Conservation (phyloP, 2,113 vertebrate genomes). For the Oplegnathus fasciatus region DNA sequence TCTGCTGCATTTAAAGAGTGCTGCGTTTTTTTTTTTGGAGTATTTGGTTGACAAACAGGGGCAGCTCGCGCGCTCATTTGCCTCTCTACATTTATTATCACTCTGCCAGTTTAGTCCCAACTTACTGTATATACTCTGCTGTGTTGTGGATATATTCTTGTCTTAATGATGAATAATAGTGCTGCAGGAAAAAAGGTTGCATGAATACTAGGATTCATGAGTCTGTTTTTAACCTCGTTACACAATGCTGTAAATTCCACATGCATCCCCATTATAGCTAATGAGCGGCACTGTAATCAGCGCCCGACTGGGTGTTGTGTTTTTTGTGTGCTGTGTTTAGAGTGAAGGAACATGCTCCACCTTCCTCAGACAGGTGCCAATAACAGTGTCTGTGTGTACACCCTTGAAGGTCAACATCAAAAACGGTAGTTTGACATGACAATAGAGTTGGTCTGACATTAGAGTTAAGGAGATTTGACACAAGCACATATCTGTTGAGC, state of each 20-base stretch:
- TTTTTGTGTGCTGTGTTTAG: constrained; percentile 36
- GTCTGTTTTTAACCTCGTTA: constrained; percentile 76
- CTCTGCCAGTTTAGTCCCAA: constrained; percentile 53
- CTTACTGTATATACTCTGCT: constrained; percentile 38
- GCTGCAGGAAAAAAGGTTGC: constrained; percentile 43
- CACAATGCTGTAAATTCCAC: constrained; percentile 71
- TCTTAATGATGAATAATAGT: constrained; percentile 78
- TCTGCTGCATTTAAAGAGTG: constrained; percentile 57
- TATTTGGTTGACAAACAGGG: constrained; percentile 56
- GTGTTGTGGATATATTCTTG: constrained; percentile 57
- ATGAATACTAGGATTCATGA: constrained; percentile 65
- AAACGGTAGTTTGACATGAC: constrained; percentile 58
- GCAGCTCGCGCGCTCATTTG: constrained; percentile 51
- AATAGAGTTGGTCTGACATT: constrained; percentile 33
- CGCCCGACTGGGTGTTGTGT: constrained; percentile 34
- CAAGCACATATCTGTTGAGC: constrained; percentile 49
- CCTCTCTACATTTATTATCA: constrained; percentile 55
- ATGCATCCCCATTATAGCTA: constrained; percentile 78
- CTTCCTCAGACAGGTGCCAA: constrained; percentile 68
- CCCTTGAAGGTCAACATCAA: constrained; percentile 65
- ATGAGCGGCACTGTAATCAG: constrained; percentile 76
- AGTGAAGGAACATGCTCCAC: constrained; percentile 40
- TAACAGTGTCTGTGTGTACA: constrained; percentile 44
- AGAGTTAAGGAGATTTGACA: constrained; percentile 43
- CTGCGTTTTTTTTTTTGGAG: constrained; percentile 19